Base-by-base conservation (phyloP, 1,140 invertebrate species). In the Rhynchophorus ferrugineus region DNA sequence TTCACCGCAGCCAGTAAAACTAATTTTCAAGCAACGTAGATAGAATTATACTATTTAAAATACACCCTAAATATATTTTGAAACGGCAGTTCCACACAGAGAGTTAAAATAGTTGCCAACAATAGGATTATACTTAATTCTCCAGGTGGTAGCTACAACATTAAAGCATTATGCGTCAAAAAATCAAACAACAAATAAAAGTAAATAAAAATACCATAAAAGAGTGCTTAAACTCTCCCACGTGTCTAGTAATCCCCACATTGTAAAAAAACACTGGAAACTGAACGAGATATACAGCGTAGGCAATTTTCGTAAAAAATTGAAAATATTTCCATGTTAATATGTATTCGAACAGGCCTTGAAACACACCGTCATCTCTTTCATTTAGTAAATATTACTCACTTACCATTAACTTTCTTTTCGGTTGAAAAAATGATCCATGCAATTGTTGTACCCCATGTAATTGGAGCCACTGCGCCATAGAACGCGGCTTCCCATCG, bases 181-280 rank as follows among this genome's bases (percentile, higher is more conserved):
- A 51, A 50, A 42, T 39, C 47, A 59, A 57, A 50, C 48, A 60
- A 49, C 44, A 46, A 35, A 22, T 44, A 43, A 54, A 54, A 45
- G 53, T 58, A 19, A 37, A 54, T 24, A 13, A 54, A 45, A 69
- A 71, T 64, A 78, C 73, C 54, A 76, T 66, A 33, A 60, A 48
- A 18, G 37, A 44, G 8, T 39, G 22, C 36, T 66, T 66, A 54
- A 74, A 77, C 52, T 71, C 71, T 21, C 71, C 75, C 0, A 72
- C 57, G 54, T 72, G 55, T 54, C 71, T 69, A 49, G 72, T 73
- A 0, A 70, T 62, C 0, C 75, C 75, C 0, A 78, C 73, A 54
- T 77, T 76, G 61, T 76, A 78, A 64, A 78, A 78, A 62, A 76
- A 78, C 48, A 78, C 70, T 5, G 76, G 76, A 64, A 78, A 78